Evolutionary conservation across 2,797 vertebrate species (phyloP).

Genomic region (Pogonophryne albipinna): DNA sequence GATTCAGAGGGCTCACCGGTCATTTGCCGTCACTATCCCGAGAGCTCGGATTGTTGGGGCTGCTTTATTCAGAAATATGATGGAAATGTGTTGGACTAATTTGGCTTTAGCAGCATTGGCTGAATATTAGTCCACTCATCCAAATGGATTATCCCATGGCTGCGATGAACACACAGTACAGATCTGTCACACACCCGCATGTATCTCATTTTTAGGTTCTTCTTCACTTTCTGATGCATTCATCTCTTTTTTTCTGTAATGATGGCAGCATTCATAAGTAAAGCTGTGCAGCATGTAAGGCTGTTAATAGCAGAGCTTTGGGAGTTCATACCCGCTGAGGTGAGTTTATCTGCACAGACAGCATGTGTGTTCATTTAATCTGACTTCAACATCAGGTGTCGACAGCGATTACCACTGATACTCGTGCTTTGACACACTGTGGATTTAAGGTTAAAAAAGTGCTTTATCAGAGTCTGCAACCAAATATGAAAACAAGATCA

Average conservation of each 20-base stretch:
- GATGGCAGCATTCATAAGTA: constrained; percentile 43
- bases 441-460: constrained; percentile 18
- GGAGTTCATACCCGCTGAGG: constrained; percentile 59
- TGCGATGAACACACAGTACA: constrained; percentile 61
- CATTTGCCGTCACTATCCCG: constrained; percentile 70
- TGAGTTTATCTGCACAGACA: constrained; percentile 70
- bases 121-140: constrained; percentile 83
- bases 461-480: constrained; percentile 9
- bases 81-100: constrained; percentile 83
- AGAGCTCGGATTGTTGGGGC: constrained; percentile 72
- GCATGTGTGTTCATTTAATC: constrained; percentile 71
- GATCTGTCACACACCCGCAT: constrained; percentile 55
- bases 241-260: constrained; percentile 11
- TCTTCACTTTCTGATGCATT: constrained; percentile 18
- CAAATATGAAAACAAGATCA: constrained; percentile 20
- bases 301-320: constrained; percentile 64
- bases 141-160: constrained; percentile 70
- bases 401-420: constrained; percentile 51
- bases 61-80: constrained; percentile 77
- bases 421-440: constrained; percentile 34
- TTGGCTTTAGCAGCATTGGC: constrained; percentile 83
- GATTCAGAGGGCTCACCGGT: constrained; percentile 76
- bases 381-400: constrained; percentile 73
- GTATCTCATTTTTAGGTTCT: constrained; percentile 29
- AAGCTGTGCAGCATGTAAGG: constrained; percentile 48